Base-by-base conservation (phyloP, 2,797 vertebrate genomes). In the Fistularia tabacaria region DNA sequence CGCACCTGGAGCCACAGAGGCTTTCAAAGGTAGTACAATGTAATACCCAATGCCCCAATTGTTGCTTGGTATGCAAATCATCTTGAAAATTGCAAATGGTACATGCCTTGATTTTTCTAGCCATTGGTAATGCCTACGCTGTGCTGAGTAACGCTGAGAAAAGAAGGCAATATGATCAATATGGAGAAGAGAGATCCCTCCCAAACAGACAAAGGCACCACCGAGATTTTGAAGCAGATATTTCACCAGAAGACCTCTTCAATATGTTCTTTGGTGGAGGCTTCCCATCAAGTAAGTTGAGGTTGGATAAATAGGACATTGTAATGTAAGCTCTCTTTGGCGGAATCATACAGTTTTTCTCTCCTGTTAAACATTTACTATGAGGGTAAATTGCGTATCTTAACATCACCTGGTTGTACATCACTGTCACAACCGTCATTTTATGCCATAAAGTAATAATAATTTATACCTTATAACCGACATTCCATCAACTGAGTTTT, bases 181-280 rank as follows among this genome's bases (percentile, higher is more conserved):
- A 95, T 1, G 97, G 97, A 6, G 95, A 97, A 0, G 95, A 98
- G 73, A 93, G 90, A 55, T 87, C 90, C 63, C 90, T 92, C 68
- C 81, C 93, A 0, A 77, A 74, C 44, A 91, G 92, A 45, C 93
- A 95, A 0, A 84, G 94, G 0, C 93, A 97, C 68, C 93, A 88
- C 48, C 90, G 86, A 2, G 88, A 89, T 56, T 92, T 98, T 15
- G 97, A 99, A 80, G 95, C 97, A 0, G 96, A 99, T 82, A 99
- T 99, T 83, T 98, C 97, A 39, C 97, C 97, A 0, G 96, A 99
- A 79, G 97, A 99, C 80, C 95, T 99, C 72, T 99, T 99, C 86
- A 99, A 99, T 81, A 99, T 99, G 97, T 99, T 99, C 82, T 99
- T 99, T 57, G 97, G 97, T 25, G 95, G 96, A 41, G 96, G 96